Evolutionary conservation across 2,888 invertebrate genomes (phyloP).

Genomic region (Muscina levida): DNA sequence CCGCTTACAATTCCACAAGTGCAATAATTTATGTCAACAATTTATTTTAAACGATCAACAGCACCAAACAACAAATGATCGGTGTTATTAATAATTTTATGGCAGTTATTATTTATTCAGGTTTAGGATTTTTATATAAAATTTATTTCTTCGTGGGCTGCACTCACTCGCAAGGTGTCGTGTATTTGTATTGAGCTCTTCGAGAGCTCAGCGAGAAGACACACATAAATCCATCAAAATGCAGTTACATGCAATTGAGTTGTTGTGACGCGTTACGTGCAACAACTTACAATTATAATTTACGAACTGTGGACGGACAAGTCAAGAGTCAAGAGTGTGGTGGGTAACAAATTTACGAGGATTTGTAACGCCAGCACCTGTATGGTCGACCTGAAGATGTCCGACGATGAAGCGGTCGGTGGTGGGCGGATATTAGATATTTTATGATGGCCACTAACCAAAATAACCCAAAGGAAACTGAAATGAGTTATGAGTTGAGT

Average conservation of each 20-base stretch:
- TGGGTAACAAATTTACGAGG: conserved; percentile 15
- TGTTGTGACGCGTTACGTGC: conserved; percentile 58
- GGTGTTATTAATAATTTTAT: background rate
- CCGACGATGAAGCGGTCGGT: background rate
- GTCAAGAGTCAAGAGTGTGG: too few relatives aligned
- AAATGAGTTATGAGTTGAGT: background rate
- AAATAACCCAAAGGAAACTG: conserved; percentile 3
- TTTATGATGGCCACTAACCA: conserved; percentile 6
- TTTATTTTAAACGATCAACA: conserved; percentile 18
- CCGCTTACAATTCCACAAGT: background rate
- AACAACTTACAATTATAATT: conserved; percentile 38
- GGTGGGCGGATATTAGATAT: conserved; percentile 18
- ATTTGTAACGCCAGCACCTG: conserved; percentile 16
- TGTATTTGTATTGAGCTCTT: too few relatives aligned
- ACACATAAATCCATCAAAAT: conserved; percentile 40
- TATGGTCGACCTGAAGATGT: too few relatives aligned
- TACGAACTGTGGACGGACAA: too few relatives aligned
- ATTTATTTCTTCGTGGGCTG: too few relatives aligned
- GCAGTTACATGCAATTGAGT: conserved; percentile 59
- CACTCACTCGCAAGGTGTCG: too few relatives aligned
- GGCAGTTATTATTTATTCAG: background rate
- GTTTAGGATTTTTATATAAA: too few relatives aligned
- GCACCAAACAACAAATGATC: conserved; percentile 10
- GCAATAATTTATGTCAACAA: background rate
- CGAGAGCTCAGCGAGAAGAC: conserved; percentile 15